These are phyloP conservation scores for Neogobius melanostomus DNA, from an alignment of 2,113 vertebrate genomes.

Conservation along the genomic window DNA sequence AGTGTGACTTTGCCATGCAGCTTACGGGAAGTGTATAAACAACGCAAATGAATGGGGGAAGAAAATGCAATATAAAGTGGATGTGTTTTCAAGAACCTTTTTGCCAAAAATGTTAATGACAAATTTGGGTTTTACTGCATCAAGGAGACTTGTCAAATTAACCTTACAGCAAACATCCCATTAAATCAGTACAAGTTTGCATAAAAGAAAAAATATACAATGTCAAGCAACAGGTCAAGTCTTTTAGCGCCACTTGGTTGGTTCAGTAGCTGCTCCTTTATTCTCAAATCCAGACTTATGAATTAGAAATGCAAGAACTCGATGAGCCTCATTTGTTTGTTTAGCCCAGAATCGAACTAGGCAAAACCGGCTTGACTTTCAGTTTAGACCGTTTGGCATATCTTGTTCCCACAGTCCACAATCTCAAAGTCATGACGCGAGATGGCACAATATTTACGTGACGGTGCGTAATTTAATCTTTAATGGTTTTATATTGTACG, in stretches of 20 bases:
- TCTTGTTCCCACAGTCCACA: not conserved
- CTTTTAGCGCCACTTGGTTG: too few relatives aligned
- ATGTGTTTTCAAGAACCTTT: not conserved
- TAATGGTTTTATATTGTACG: not conserved
- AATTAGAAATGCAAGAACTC: too few relatives aligned
- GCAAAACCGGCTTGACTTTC: not conserved
- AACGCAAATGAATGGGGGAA: slow-evolving; percentile 23
- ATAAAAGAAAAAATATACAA: too few relatives aligned
- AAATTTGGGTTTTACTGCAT: too few relatives aligned
- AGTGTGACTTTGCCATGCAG: slow-evolving; percentile 36
- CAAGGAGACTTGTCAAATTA: too few relatives aligned
- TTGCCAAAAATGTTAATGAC: not conserved
- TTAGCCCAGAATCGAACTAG: too few relatives aligned
- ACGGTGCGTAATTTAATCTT: not conserved
- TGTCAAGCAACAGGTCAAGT: too few relatives aligned
- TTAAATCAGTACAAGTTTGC: too few relatives aligned
- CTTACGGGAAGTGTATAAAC: slow-evolving; percentile 72
- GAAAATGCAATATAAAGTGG: not conserved
- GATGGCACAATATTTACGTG: not conserved
- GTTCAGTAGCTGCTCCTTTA: too few relatives aligned
- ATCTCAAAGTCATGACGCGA: not conserved
- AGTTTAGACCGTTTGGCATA: not conserved
- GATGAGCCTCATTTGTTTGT: too few relatives aligned
- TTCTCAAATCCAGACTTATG: not conserved
- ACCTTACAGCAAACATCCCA: too few relatives aligned